Evolutionary conservation across 2,888 invertebrate genomes (phyloP).

Genomic region (Gryllus longicercus): DNA sequence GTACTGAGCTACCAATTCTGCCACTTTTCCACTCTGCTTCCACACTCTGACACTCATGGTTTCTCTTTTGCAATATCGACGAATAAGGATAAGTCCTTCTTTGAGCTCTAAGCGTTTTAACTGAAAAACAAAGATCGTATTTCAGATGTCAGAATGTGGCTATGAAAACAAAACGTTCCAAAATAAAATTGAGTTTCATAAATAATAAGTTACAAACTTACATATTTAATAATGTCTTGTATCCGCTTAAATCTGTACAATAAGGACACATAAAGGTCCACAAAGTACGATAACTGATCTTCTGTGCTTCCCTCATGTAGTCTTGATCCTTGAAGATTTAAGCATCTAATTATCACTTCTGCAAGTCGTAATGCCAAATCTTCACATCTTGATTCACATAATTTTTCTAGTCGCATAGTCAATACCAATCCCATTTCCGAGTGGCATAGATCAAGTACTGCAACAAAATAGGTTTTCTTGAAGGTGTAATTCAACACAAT

Average conservation of each 20-base stretch:
- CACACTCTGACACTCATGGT: constrained; percentile 44
- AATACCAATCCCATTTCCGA: constrained; percentile 59
- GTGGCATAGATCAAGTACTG: constrained; percentile 58
- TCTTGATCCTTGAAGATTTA: constrained; percentile 42
- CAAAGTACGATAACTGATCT: constrained; percentile 55
- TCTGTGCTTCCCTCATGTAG: constrained; percentile 34
- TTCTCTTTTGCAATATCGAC: constrained; percentile 48
- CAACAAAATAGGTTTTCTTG: constrained; percentile 36
- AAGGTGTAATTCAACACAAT: background rate
- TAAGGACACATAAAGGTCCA: constrained; percentile 59
- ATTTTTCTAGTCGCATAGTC: constrained; percentile 58
- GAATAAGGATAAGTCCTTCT: constrained; percentile 55
- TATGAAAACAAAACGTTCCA: background rate
- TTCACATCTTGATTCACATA: constrained; percentile 59
- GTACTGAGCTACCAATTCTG: constrained; percentile 55
- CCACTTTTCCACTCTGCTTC: constrained; percentile 55
- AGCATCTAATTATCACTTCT: constrained; percentile 55
- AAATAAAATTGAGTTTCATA: background rate
- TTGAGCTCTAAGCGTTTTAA: constrained; percentile 54
- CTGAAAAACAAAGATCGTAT: constrained; percentile 44
- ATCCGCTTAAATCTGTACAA: constrained; percentile 56
- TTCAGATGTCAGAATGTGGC: background rate
- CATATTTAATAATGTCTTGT: constrained; percentile 53
- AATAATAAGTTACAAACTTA: constrained; percentile 39
- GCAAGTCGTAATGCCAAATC: constrained; percentile 60